These are phyloP conservation scores for Acridotheres tristis DNA, from an alignment of 2,797 vertebrate species.

Conservation along the genomic window DNA sequence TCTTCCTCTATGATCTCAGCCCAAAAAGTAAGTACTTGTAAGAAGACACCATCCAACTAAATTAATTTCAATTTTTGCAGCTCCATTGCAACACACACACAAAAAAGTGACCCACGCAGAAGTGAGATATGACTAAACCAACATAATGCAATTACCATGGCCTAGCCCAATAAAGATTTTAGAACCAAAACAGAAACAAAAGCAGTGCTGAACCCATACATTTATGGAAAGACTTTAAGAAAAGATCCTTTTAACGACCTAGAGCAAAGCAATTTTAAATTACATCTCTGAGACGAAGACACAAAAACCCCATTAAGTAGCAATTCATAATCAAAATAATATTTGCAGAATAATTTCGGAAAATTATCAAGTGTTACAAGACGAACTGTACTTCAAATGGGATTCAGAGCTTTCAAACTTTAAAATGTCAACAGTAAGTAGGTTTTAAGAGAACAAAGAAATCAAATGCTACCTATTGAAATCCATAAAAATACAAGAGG, in stretches of 20 bases:
- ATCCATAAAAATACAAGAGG: constrained; percentile 7
- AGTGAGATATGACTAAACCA: not conserved
- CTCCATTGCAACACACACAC: not conserved
- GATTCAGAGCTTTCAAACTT: constrained; percentile 28
- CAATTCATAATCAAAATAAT: not conserved
- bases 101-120: not conserved
- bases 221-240: not conserved
- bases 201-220: not conserved
- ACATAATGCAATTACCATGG: not conserved
- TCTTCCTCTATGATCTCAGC: constrained; percentile 17
- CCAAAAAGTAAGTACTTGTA: not conserved
- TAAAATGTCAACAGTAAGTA: not conserved
- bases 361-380: not conserved
- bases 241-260: not conserved
- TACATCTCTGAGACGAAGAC: not conserved
- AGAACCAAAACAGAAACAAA: not conserved
- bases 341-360: not conserved
- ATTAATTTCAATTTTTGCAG: not conserved
- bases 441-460: constrained; percentile 39
- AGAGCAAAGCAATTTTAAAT: constrained; percentile 20
- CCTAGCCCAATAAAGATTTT: not conserved
- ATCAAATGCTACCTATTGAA: constrained; percentile 7
- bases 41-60: constrained; percentile 11
- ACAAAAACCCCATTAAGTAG: not conserved
- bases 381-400: not conserved